Evolutionary conservation across 2,113 vertebrate genomes (phyloP), one percentile per base, ranked within the genome.

Genomic region (Nothoprocta perdicaria): DNA sequence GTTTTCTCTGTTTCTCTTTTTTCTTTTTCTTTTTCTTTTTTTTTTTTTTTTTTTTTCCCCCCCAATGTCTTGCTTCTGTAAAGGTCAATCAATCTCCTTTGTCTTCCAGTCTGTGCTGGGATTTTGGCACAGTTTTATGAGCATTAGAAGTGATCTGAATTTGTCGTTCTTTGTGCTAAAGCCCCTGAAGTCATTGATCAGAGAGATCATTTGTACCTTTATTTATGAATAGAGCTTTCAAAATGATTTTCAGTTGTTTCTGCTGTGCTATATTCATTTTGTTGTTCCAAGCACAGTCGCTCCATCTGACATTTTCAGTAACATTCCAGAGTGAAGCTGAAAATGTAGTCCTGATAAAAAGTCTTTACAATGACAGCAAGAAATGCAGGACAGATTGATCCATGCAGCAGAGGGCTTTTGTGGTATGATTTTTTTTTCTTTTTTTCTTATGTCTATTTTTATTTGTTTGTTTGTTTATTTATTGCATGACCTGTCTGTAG

Each of bases 131-230:
- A 77, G 24, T 65, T 80, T 75, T 90, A 57, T 33, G 71, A 81
- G 57, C 35, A 71, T 65, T 84, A 60, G 5, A 81, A 86, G 31
- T 65, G 23, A 90, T 80, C 46, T 68, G 46, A 80, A 78, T 92
- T 88, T 94, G 23, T 48, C 88, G 6, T 43, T 82, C 46, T 80
- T 80, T 79, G 16, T 84, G 23, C 35, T 60, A 66, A 83, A 92
- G 46, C 13, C 52, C 53, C 74, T 46, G 33, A 86, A 90, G 53
- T 43, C 53, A 77, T 76, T 0, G 2, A 86, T 78, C 58, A 89
- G 35, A 89, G 9, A 72, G 17, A 92, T 73, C 60, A 63, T 79
- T 80, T 83, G 31, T 86, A 86, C 38, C 27, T 88, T 92, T 94
- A 84, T 90, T 94, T 95, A 80, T 0, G 0, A 92, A 86, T 50